phyloP scores from a whole-genome alignment of 2,797 vertebrate genomes.

The Cyprinella venusta region DNA sequence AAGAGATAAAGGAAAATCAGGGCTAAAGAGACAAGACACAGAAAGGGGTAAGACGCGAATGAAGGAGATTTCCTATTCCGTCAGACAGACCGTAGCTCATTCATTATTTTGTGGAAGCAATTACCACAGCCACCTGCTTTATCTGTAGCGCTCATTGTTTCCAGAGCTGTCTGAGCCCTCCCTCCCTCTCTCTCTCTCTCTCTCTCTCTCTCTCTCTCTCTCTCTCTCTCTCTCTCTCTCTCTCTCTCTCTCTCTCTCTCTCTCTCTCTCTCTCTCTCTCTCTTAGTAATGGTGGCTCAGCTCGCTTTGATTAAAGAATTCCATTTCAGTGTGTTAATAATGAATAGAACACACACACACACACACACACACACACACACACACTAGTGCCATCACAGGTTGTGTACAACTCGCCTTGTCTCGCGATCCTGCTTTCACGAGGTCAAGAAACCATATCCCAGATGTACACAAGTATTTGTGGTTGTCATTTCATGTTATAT shows the following conservation, averaged over 20 bases:
- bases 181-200: slow-evolving; percentile 37
- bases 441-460: slow-evolving; percentile 34
- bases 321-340: slow-evolving; percentile 60
- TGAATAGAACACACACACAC: slow-evolving; percentile 39
- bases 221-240: slow-evolving; percentile 24
- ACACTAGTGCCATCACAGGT: not conserved
- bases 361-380: slow-evolving; percentile 33
- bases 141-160: slow-evolving; percentile 80
- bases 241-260: not conserved
- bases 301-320: slow-evolving; percentile 59
- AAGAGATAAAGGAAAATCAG: slow-evolving; percentile 50
- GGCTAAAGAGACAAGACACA: slow-evolving; percentile 59
- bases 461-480: slow-evolving; percentile 34
- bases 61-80: slow-evolving; percentile 83
- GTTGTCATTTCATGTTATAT: slow-evolving; percentile 41
- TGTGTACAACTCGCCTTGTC: slow-evolving; percentile 6
- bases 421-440: slow-evolving; percentile 32
- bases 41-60: slow-evolving; percentile 49
- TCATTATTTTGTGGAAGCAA: slow-evolving; percentile 86
- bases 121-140: slow-evolving; percentile 85
- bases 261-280: slow-evolving; percentile 50
- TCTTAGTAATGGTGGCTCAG: slow-evolving; percentile 47
- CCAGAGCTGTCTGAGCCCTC: slow-evolving; percentile 66
- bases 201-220: slow-evolving; percentile 47
- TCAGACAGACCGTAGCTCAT: slow-evolving; percentile 80